Base-by-base conservation (phyloP, 2,888 invertebrate species). In the Chloroclystis v-ata region DNA sequence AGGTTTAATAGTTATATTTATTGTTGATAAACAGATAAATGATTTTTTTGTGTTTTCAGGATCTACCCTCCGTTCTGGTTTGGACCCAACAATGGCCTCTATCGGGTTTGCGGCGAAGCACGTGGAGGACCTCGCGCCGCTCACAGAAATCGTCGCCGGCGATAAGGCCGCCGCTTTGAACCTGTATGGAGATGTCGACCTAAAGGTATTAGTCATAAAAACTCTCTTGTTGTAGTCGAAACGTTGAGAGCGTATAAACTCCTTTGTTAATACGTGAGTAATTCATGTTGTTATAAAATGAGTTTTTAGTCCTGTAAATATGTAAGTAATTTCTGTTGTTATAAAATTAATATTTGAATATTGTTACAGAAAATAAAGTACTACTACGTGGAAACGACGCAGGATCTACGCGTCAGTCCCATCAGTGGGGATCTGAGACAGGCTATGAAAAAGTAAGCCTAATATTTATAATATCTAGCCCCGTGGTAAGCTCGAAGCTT, bases 41-140 rank as follows among this genome's bases (percentile, higher is more conserved):
- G n/a, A 29, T 28, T 14, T 35, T 11, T 28, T 24, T 26, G 7
- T 16, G 14, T 7, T 11, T n/a, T 1, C 57, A 92, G 92, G 94
- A 0, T 90, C 95, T 12, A 92, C 94, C 0, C 90, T 93, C 30
- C 89, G 95, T 43, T 90, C 90, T 0, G 92, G 93, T 1, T 89
- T 91, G 59, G 82, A 88, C n/a, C 85, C 91, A 2, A 92, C 95
- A 0, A 96, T 97, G 92, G 93, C 96, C 0, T 90, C 91, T 11
- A 92, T 92, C 0, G 98, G 98, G 0, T 96, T 97, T 32, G 90
- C 97, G 74, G 90, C 93, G 49, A 91, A 93, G 37, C 92, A 92
- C 73, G 91, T 93, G 11, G 89, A 89, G 12, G 99, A 99, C 84
- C 87, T 99, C 43, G 81, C 89, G 16, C 95, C 97, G 0, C 84